These are phyloP conservation scores for Sinohyriopsis cumingii DNA, from an alignment of 2,888 invertebrate species.

Conservation along the genomic window DNA sequence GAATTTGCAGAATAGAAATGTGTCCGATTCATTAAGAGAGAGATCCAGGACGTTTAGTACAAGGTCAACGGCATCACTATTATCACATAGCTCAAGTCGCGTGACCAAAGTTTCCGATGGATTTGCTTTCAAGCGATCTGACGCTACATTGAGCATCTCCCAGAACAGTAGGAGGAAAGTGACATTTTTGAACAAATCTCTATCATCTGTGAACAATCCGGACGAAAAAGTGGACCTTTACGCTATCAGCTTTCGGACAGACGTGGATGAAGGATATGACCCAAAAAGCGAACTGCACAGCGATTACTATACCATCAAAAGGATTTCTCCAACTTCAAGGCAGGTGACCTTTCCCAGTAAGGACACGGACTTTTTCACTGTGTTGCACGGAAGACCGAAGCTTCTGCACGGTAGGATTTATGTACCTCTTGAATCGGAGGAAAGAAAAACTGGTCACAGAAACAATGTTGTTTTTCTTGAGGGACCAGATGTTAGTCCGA, in stretches of 20 bases:
- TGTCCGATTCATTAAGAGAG: conserved; percentile 7
- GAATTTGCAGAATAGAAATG: conserved; percentile 1
- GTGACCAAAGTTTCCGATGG: background rate
- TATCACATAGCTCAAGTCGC: too few species aligned
- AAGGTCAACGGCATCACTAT: background rate
- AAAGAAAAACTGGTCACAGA: too few species aligned
- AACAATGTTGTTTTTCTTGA: too few species aligned
- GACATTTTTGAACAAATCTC: background rate
- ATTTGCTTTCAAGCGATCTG: background rate
- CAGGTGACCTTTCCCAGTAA: conserved; percentile 35
- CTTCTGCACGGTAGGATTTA: conserved; percentile 23
- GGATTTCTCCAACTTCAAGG: conserved; percentile 27
- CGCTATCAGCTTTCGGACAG: conserved; percentile 25
- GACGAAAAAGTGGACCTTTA: conserved; percentile 28
- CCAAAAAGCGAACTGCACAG: conserved; percentile 37
- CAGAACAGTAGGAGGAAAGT: background rate
- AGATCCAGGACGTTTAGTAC: conserved; percentile 30
- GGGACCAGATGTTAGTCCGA: too few species aligned
- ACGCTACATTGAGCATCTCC: conserved; percentile 2
- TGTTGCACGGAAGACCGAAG: conserved; percentile 36
- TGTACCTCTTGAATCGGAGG: too few species aligned
- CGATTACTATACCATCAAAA: conserved; percentile 45
- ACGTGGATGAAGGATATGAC: conserved; percentile 25
- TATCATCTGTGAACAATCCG: background rate
- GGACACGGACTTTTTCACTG: conserved; percentile 25